phyloP scores from a whole-genome alignment of 2,797 vertebrate genomes.

The Bradypus variegatus region DNA sequence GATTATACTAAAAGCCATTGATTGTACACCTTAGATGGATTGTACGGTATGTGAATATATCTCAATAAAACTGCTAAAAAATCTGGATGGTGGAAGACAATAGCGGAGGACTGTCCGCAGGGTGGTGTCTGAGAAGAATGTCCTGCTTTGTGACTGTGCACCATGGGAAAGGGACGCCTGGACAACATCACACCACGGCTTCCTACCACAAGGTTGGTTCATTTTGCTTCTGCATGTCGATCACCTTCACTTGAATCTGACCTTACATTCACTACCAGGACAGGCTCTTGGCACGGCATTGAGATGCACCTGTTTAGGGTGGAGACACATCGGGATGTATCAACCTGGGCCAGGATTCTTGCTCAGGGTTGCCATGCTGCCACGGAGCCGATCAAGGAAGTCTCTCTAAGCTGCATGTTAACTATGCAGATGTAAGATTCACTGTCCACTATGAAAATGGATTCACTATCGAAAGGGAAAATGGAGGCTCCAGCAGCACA shows the following conservation, averaged over 20 bases:
- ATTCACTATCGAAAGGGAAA: constrained; percentile 83
- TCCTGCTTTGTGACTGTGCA: no score
- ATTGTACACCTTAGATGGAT: no score
- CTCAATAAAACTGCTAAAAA: no score
- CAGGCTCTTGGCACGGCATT: constrained; percentile 89
- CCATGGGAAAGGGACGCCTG: no score
- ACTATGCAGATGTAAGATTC: constrained; percentile 82
- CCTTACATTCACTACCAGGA: constrained; percentile 90
- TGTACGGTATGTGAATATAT: no score
- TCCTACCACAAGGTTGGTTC: constrained; percentile 81
- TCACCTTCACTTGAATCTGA: constrained; percentile 86
- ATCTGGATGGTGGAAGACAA: no score
- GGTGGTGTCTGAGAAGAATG: no score
- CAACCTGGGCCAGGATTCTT: constrained; percentile 88
- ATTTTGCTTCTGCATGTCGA: constrained; percentile 84
- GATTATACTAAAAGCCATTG: no score
- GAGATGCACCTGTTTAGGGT: constrained; percentile 92
- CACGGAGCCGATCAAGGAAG: constrained; percentile 90
- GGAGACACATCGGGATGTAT: constrained; percentile 95
- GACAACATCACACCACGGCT: no score
- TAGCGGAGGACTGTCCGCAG: no score
- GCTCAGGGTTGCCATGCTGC: constrained; percentile 91
- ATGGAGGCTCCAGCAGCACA: constrained; percentile 72
- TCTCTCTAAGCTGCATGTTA: constrained; percentile 89
- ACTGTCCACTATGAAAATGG: constrained; percentile 91